phyloP scores from a whole-genome alignment of 2,113 vertebrate species.

The Pluvialis apricaria region DNA sequence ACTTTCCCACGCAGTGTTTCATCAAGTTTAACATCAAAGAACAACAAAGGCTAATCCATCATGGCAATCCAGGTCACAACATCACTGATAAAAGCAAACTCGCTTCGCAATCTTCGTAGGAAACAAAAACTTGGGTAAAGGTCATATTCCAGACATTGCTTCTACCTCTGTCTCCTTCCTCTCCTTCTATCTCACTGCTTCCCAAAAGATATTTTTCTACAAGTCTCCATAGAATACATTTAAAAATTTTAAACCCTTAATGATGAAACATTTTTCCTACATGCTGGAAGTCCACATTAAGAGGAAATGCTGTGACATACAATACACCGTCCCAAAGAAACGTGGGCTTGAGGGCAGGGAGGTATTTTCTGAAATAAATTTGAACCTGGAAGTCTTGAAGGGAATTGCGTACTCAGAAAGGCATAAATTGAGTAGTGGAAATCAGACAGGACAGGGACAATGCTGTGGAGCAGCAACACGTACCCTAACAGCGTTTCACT shows the following conservation, averaged over 20 bases:
- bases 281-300: neutral
- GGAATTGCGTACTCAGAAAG: neutral
- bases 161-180: neutral
- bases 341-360: neutral
- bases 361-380: neutral
- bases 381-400: neutral
- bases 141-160: neutral
- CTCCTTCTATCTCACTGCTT: neutral
- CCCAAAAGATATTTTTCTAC: neutral
- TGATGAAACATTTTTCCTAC: neutral
- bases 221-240: neutral
- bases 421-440: neutral
- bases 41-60: constrained; percentile 34
- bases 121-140: neutral
- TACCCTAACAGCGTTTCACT: neutral
- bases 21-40: constrained; percentile 18
- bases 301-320: neutral
- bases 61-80: constrained; percentile 27
- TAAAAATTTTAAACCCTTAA: neutral
- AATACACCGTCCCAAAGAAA: neutral
- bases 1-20: constrained; percentile 35
- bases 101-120: neutral
- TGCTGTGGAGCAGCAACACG: neutral
- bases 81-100: neutral
- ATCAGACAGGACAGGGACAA: neutral